Evolutionary conservation across 2,113 vertebrate species (phyloP).

Genomic region (Gavialis gangeticus): DNA sequence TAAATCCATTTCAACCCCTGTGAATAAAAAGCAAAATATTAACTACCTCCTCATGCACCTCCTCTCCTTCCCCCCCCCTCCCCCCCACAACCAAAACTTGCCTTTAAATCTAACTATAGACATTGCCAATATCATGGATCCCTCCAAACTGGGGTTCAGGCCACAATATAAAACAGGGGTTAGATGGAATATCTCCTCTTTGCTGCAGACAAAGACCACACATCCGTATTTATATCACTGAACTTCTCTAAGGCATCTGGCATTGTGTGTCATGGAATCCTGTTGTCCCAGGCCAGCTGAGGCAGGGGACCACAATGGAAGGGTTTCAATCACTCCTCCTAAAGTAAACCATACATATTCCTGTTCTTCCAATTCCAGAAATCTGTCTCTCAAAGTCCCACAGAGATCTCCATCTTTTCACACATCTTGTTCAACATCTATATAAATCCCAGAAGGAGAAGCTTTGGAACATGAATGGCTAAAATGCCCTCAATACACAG

Average conservation of each 20-base stretch:
- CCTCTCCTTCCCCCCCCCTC: too few relatives aligned
- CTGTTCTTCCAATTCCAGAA: not conserved
- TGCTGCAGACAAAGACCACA: not conserved
- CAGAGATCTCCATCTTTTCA: not conserved
- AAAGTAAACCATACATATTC: not conserved
- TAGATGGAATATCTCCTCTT: not conserved
- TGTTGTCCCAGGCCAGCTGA: accelerated
- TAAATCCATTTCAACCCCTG: not conserved
- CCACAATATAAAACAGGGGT: not conserved
- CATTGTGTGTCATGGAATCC: not conserved
- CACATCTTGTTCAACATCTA: not conserved
- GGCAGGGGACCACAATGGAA: accelerated
- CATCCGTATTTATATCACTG: not conserved
- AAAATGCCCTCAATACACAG: accelerated
- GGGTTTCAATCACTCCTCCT: not conserved
- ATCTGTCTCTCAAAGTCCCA: not conserved
- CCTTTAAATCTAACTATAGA: not conserved
- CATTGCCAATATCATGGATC: not conserved
- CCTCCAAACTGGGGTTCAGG: not conserved
- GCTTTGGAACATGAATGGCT: accelerated
- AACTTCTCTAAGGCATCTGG: not conserved
- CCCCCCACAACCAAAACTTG: not conserved
- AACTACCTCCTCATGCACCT: too few relatives aligned
- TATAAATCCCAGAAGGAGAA: accelerated
- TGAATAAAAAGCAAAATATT: not conserved